Conservation (phyloP, 1,140 invertebrate genomes). For the Drosophila ananassae region DNA sequence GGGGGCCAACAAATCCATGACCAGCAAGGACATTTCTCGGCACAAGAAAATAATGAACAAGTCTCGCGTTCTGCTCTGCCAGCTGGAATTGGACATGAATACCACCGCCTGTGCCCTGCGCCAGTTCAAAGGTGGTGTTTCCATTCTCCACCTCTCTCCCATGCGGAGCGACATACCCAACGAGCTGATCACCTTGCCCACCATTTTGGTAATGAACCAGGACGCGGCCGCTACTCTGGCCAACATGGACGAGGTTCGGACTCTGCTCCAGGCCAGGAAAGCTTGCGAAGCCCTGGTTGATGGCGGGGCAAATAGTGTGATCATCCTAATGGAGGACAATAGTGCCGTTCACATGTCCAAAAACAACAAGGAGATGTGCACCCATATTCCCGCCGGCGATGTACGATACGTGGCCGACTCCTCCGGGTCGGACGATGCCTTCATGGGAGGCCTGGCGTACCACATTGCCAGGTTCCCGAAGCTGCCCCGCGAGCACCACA, state of each 20-base stretch:
- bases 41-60: conserved; percentile 26
- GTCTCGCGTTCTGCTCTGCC: conserved; percentile 88
- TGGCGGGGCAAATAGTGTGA: conserved; percentile 89
- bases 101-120: conserved; percentile 91
- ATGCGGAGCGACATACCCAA: conserved; percentile 86
- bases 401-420: conserved; percentile 91
- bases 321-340: conserved; percentile 91
- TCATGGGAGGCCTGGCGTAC: conserved; percentile 93
- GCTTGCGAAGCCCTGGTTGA: conserved; percentile 87
- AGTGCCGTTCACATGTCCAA: conserved; percentile 89
- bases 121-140: conserved; percentile 89
- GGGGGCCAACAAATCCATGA: conserved; percentile 92
- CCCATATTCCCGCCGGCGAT: conserved; percentile 86
- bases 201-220: conserved; percentile 96
- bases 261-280: conserved; percentile 85
- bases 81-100: conserved; percentile 92
- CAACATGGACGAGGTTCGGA: conserved; percentile 83
- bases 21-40: conserved; percentile 86
- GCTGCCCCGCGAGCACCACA: conserved; percentile 87
- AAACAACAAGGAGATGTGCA: conserved; percentile 81
- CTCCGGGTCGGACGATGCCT: conserved; percentile 96
- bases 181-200: conserved; percentile 88
- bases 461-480: conserved; percentile 87
- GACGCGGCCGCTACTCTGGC: conserved; percentile 91
- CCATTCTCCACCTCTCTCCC: conserved; percentile 94